Evolutionary conservation across 2,888 invertebrate species (phyloP).

Genomic region (Calameuta filiformis): DNA sequence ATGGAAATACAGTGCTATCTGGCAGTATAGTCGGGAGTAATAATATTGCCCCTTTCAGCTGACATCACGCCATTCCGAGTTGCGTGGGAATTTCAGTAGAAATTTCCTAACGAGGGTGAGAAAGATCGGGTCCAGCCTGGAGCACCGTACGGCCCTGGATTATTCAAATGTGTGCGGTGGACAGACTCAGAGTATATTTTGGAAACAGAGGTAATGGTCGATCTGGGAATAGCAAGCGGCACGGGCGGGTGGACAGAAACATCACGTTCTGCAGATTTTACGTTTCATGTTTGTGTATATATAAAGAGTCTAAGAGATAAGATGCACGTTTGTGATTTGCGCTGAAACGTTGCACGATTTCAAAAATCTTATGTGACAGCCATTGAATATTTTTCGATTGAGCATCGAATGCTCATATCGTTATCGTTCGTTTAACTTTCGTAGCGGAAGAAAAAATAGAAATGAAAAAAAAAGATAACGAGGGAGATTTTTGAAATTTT

Average conservation of each 20-base stretch:
- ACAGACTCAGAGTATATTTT: conserved; percentile 48
- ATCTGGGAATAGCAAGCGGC: conserved; percentile 40
- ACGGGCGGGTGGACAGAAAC: conserved; percentile 36
- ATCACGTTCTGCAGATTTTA: conserved; percentile 23
- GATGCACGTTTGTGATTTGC: too few species aligned
- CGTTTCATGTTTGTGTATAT: background rate
- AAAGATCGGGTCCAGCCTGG: background rate
- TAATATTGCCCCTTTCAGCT: background rate
- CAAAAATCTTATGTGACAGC: too few species aligned
- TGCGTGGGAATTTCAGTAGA: background rate
- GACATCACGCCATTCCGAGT: background rate
- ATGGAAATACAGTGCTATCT: background rate
- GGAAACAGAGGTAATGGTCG: conserved; percentile 50
- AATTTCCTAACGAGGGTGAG: too few species aligned
- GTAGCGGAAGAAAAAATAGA: too few species aligned
- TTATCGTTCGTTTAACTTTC: too few species aligned
- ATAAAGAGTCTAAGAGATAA: background rate
- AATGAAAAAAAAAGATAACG: too few species aligned
- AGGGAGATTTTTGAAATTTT: too few species aligned
- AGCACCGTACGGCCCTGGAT: conserved; percentile 35
- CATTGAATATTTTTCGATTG: too few species aligned
- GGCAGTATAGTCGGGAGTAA: background rate
- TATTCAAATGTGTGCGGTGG: conserved; percentile 37
- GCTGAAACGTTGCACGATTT: too few species aligned
- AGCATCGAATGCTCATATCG: too few species aligned